Evolutionary conservation across 53 echinoderm and acorn worm species (phyloP).

Genomic region (Hippasteria phrygiana): DNA sequence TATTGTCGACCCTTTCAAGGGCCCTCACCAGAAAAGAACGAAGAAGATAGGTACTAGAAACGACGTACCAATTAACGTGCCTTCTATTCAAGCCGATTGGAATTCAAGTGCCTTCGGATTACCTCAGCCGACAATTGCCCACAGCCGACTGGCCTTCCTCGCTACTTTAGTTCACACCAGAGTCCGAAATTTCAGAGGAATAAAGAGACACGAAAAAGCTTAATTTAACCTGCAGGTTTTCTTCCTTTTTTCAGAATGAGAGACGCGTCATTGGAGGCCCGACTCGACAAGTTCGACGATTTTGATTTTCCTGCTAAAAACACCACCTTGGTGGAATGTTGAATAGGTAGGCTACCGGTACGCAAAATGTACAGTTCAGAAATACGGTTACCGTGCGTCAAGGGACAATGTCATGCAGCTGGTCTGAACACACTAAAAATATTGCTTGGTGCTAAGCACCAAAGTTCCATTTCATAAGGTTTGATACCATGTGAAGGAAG

Average conservation of each 20-base stretch:
- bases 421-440: no score
- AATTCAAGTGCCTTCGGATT: conserved; percentile 22
- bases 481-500: no score
- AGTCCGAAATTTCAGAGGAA: neutral
- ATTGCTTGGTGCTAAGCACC: no score
- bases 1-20: conserved; percentile 28
- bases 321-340: no score
- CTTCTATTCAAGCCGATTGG: conserved; percentile 17
- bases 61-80: conserved; percentile 51
- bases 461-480: no score
- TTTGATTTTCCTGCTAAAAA: no score
- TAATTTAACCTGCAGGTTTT: neutral
- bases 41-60: conserved; percentile 34
- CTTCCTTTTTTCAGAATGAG: neutral
- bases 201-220: conserved; percentile 13
- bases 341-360: no score
- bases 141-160: neutral
- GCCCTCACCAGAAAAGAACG: neutral
- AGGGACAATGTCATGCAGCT: no score
- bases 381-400: no score
- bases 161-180: neutral
- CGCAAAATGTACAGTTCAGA: no score
- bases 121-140: conserved; percentile 2
- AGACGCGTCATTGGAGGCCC: neutral
- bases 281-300: neutral